A percentile compares a stretch with the other conserved stretches of the same genome.
phyloP scores from a whole-genome alignment of 2,888 invertebrate species.

The Torymus aiolomorphi region DNA sequence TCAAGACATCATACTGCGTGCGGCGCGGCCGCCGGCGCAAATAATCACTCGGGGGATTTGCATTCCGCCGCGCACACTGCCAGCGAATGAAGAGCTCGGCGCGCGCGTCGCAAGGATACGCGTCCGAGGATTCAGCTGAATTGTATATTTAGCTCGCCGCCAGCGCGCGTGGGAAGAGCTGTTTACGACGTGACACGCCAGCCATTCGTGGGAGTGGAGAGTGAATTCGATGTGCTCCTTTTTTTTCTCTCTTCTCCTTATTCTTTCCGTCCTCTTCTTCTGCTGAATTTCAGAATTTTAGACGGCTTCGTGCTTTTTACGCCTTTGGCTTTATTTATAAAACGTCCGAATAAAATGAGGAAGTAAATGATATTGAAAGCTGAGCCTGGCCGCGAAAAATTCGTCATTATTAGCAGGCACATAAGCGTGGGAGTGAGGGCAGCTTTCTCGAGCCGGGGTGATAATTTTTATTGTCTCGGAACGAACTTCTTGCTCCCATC shows the following conservation, averaged over 20 bases:
- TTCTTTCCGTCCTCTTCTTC: background rate
- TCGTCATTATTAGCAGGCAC: conserved; percentile 9
- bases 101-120: conserved; percentile 35
- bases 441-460: background rate
- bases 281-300: background rate
- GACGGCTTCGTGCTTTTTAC: background rate
- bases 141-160: conserved; percentile 47
- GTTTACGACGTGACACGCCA: conserved; percentile 66
- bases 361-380: background rate
- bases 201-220: conserved; percentile 65
- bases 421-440: background rate
- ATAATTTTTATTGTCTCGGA: conserved; percentile 37
- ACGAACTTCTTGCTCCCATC: conserved; percentile 10
- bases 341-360: too few relatives aligned
- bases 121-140: conserved; percentile 34
- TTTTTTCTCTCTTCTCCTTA: conserved; percentile 8
- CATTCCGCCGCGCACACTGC: conserved; percentile 39
- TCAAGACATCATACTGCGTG: conserved; percentile 68
- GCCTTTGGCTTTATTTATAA: too few relatives aligned
- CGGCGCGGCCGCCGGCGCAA: conserved; percentile 55
- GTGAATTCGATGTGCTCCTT: conserved; percentile 34
- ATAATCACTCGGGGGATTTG: conserved; percentile 62
- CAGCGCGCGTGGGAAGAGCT: conserved; percentile 63
- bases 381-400: background rate
- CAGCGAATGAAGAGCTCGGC: conserved; percentile 61